Evolutionary conservation across 2,888 invertebrate genomes (phyloP).

Genomic region (Serripes groenlandicus): DNA sequence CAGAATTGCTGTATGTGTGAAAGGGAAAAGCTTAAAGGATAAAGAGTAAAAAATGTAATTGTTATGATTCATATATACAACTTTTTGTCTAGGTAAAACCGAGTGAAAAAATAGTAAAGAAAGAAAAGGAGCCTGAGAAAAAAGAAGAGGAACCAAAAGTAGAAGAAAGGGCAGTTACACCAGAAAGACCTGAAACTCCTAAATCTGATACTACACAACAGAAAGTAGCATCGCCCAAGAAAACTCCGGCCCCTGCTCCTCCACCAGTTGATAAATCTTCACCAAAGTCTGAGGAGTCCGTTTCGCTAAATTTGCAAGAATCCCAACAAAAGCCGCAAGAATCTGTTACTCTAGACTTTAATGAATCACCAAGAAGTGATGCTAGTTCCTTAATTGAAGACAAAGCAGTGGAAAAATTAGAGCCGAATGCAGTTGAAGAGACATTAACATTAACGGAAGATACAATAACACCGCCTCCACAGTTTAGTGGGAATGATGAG

Average conservation of each 20-base stretch:
- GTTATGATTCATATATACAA: not conserved
- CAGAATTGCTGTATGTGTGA: too few species aligned
- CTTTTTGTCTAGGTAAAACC: conserved; percentile 7
- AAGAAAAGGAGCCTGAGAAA: conserved; percentile 15
- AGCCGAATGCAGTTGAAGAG: conserved; percentile 12
- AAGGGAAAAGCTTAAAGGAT: too few species aligned
- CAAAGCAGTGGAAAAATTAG: conserved; percentile 8
- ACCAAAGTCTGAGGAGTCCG: not conserved
- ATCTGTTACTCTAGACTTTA: not conserved
- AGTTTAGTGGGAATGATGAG: conserved; percentile 57
- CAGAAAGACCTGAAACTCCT: conserved; percentile 49
- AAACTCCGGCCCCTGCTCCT: conserved; percentile 61
- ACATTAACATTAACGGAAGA: conserved; percentile 34
- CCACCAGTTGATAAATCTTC: conserved; percentile 30
- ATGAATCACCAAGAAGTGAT: conserved; percentile 13
- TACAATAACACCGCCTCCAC: conserved; percentile 59
- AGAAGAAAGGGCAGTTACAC: conserved; percentile 39
- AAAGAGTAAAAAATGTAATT: not conserved
- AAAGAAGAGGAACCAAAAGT: conserved; percentile 10
- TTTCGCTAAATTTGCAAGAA: conserved; percentile 16
- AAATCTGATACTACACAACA: conserved; percentile 34
- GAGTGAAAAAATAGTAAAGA: not conserved
- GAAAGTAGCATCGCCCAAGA: conserved; percentile 65
- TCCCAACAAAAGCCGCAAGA: conserved; percentile 11
- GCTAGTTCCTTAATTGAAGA: not conserved